Evolutionary conservation across 2,797 vertebrate species (phyloP).

Genomic region (Chaunax sp.): DNA sequence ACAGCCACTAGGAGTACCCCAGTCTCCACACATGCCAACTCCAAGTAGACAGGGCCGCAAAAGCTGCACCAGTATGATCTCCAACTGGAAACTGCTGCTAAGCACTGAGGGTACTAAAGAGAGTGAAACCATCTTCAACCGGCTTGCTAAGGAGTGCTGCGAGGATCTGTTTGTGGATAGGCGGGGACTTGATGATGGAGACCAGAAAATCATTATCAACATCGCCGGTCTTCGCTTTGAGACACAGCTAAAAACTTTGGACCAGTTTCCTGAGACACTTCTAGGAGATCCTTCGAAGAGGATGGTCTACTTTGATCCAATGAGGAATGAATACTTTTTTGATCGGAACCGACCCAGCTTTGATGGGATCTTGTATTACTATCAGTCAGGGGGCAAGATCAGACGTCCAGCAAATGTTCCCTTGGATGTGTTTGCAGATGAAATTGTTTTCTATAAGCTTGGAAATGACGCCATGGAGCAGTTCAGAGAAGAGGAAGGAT

Average conservation of each 20-base stretch:
- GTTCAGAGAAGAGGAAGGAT: slow-evolving; percentile 97
- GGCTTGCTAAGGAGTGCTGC: slow-evolving; percentile 85
- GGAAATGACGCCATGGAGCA: slow-evolving; percentile 94
- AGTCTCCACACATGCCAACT: slow-evolving; percentile 67
- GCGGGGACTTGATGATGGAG: slow-evolving; percentile 86
- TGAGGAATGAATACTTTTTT: slow-evolving; percentile 98
- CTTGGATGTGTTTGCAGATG: slow-evolving; percentile 93
- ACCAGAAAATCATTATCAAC: slow-evolving; percentile 94
- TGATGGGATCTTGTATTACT: slow-evolving; percentile 97
- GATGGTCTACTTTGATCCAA: slow-evolving; percentile 95
- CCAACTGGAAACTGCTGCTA: slow-evolving; percentile 88
- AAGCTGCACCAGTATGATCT: slow-evolving; percentile 87
- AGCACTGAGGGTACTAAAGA: slow-evolving; percentile 86
- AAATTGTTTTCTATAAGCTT: slow-evolving; percentile 95
- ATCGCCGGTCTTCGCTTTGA: slow-evolving; percentile 95
- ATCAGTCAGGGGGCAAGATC: slow-evolving; percentile 96
- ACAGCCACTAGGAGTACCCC: slow-evolving; percentile 57
- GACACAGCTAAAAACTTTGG: slow-evolving; percentile 92
- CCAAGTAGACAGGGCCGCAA: slow-evolving; percentile 73
- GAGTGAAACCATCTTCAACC: slow-evolving; percentile 89
- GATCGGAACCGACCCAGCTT: slow-evolving; percentile 97
- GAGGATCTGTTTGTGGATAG: slow-evolving; percentile 88
- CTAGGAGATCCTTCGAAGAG: slow-evolving; percentile 92
- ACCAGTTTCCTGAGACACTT: slow-evolving; percentile 94
- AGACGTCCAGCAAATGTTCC: slow-evolving; percentile 95